Evolutionary conservation across 1,140 invertebrate genomes (phyloP).

Genomic region (Bombus superbus): DNA sequence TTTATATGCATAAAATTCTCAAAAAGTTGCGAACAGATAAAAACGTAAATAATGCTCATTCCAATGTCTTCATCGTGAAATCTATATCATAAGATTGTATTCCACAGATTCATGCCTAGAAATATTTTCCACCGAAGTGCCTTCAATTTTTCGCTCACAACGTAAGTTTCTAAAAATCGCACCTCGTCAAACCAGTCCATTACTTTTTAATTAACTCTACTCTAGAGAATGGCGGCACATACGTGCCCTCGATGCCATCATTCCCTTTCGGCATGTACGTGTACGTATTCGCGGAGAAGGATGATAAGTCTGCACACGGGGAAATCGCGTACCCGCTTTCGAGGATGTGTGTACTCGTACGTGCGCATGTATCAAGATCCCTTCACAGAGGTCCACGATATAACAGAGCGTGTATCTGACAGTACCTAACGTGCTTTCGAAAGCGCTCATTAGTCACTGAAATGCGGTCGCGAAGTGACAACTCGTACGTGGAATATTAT

Average conservation of each 20-base stretch:
- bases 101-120: neutral
- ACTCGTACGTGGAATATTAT: constrained; percentile 76
- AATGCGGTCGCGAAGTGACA: constrained; percentile 79
- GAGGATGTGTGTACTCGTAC: constrained; percentile 34
- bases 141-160: neutral
- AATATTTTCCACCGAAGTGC: neutral
- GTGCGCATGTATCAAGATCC: constrained; percentile 49
- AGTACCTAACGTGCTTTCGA: constrained; percentile 75
- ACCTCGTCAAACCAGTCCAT: neutral
- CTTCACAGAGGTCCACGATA: constrained; percentile 49
- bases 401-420: constrained; percentile 67
- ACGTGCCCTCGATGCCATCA: neutral
- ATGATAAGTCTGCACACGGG: constrained; percentile 17
- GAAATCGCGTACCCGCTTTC: neutral
- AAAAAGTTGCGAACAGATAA: no score
- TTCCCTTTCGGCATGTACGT: neutral
- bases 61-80: no score
- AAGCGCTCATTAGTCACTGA: constrained; percentile 80
- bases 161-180: neutral
- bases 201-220: constrained; percentile 2
- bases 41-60: no score
- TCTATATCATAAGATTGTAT: neutral
- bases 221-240: neutral
- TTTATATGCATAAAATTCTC: no score
- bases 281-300: neutral